Base-by-base conservation (phyloP, 2,888 invertebrate genomes). In the Drosophila putrida region DNA sequence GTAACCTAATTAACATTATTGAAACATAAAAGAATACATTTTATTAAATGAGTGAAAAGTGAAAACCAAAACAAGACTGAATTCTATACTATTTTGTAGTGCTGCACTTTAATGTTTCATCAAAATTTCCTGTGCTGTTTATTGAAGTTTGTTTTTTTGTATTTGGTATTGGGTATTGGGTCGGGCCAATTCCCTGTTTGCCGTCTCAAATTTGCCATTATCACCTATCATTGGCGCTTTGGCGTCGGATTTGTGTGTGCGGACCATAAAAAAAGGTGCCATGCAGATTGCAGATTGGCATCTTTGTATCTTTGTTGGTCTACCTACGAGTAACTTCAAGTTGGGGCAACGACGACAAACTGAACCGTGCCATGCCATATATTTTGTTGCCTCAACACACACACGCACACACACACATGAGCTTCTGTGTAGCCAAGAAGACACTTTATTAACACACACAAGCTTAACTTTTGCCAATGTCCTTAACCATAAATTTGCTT, bases 251-350 rank as follows among this genome's bases (percentile, higher is more conserved):
- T 88, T 90, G 80, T 73, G 72, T 76, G 73, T 71, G 79, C 47
- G 54, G 59, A 59, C 78, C 78, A 84, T 84, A 84, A 85, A 89
- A 87, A 81, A 85, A 84, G 82, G 71, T 90, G 82, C 83, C 90
- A 91, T 90, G 91, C 90, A 91, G 90, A 90, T 90, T 91, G 90
- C 90, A 91, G 90, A 90, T 90, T 91, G 90, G 89, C 88, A 90
- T 89, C 87, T 89, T 76, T 74, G 76, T 72, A 82, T 78, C 77
- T 63, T 59, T 60, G 58, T 73, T 72, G 62, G 58, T 47, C 54
- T 62, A 58, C 70, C 62, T 57, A 35, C 25, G 43, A 28, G 28
- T 47, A 31, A n/a, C 35, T 27, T 28, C 6, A 46, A 44, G n/a
- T 9, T 54, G 61, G 15, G 6, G 49, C 44, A 33, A 35, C 33